Evolutionary conservation across 2,888 invertebrate genomes (phyloP).

Genomic region (Litoditis marina): DNA sequence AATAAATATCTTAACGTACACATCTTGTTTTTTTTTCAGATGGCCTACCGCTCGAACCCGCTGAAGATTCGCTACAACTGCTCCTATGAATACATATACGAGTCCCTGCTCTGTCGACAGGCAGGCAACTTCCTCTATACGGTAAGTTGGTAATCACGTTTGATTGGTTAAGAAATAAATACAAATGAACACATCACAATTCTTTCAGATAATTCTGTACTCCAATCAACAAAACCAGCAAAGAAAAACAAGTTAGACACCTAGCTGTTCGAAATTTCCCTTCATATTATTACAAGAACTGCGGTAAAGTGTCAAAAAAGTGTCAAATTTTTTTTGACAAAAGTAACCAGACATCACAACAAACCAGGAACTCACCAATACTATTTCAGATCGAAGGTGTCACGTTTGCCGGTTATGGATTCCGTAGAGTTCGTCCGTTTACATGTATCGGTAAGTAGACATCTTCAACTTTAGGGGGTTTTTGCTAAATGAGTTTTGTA

Average conservation of each 20-base stretch:
- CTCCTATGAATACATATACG: conserved; percentile 37
- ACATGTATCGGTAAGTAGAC: conserved; percentile 31
- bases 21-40: conserved; percentile 19
- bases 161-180: no score
- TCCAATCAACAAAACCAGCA: no score
- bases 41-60: conserved; percentile 25
- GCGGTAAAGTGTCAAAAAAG: no score
- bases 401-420: conserved; percentile 36
- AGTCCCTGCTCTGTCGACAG: conserved; percentile 32
- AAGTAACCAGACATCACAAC: no score
- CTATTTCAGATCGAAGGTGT: conserved; percentile 21
- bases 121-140: conserved; percentile 11
- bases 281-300: no score
- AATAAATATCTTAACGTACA: no score
- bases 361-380: no score
- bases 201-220: no score
- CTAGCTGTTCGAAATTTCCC: no score
- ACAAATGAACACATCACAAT: no score
- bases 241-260: no score
- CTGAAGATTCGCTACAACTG: conserved; percentile 41
- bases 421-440: conserved; percentile 40
- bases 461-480: not conserved
- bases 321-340: no score
- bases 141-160: not conserved
- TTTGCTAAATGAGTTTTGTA: not conserved